Conservation (phyloP, 2,888 invertebrate genomes). For the Tetrapedia diversipes region DNA sequence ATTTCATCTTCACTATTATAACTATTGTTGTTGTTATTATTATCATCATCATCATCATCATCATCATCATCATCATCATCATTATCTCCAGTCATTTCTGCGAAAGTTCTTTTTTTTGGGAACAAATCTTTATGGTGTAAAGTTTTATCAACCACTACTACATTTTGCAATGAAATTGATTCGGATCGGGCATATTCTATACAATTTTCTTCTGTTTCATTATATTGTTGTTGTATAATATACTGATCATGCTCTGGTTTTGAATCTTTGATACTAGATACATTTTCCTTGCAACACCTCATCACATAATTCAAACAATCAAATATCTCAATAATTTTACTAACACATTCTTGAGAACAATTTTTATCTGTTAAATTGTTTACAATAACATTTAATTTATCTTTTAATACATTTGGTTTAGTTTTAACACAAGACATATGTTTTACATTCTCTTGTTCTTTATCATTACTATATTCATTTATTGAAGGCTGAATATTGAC, state of each 20-base stretch:
- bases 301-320: slow-evolving; percentile 71
- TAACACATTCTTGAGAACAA: slow-evolving; percentile 70
- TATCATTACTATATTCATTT: not conserved
- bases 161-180: not conserved
- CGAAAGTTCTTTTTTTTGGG: not conserved
- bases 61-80: too few species aligned
- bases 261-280: not conserved
- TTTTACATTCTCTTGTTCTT: slow-evolving; percentile 1
- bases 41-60: too few species aligned
- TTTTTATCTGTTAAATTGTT: slow-evolving; percentile 71
- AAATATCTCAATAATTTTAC: slow-evolving; percentile 72
- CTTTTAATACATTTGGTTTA: slow-evolving; percentile 48
- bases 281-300: slow-evolving; percentile 12
- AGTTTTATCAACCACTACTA: not conserved
- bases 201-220: not conserved
- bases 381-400: slow-evolving; percentile 70
- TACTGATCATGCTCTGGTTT: not conserved
- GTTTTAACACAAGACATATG: not conserved
- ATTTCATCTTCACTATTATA: slow-evolving; percentile 63
- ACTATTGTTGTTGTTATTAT: not conserved
- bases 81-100: not conserved
- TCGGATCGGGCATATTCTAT: not conserved
- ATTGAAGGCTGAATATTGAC: not conserved
- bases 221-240: not conserved
- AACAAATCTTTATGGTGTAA: not conserved